Evolutionary conservation across 2,797 vertebrate species (phyloP), one percentile per base, ranked within the genome.

Genomic region (Karalla daura): DNA sequence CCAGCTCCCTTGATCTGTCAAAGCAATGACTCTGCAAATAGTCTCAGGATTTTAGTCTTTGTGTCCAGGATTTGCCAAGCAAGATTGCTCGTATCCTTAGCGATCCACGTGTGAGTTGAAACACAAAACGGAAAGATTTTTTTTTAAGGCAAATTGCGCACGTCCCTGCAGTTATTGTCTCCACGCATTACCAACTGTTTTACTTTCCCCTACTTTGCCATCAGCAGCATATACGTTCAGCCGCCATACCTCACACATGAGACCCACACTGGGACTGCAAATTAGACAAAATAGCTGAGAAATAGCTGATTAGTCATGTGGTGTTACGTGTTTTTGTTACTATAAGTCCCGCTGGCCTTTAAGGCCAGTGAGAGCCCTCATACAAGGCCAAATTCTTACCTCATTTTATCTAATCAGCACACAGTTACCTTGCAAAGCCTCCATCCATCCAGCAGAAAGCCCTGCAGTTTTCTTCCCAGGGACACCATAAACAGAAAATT

Each of bases 11-110:
- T 84, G 86, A 90, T 87, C 88, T 88, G 81, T 89, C 86, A 91
- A 86, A 91, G 80, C 85, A 87, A 87, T 77, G 82, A 86, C 64
- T 88, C 76, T 84, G 78, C 87, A 87, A 89, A 88, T 87, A 83
- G 74, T 84, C 74, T 61, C 71, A 36, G 84, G 75, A 86, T 84
- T 83, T 90, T 63, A 60, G 61, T 85, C 76, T 80, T 80, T 84
- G 77, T 75, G 51, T 87, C 81, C 78, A 86, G 80, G 80, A 86
- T 88, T 90, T 89, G 72, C 77, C 49, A 84, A 85, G 77, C 76
- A 83, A 84, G 83, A 86, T 81, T 82, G 66, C 74, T 63, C 14
- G 71, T 89, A 83, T 89, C 81, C 87, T 73, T 82, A 86, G 83
- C 39, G 18, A 89, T 84, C 58, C 51, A 56, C 52, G 58, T 83